Base-by-base conservation (phyloP, 2,888 invertebrate species). In the Heliothis peltigera region DNA sequence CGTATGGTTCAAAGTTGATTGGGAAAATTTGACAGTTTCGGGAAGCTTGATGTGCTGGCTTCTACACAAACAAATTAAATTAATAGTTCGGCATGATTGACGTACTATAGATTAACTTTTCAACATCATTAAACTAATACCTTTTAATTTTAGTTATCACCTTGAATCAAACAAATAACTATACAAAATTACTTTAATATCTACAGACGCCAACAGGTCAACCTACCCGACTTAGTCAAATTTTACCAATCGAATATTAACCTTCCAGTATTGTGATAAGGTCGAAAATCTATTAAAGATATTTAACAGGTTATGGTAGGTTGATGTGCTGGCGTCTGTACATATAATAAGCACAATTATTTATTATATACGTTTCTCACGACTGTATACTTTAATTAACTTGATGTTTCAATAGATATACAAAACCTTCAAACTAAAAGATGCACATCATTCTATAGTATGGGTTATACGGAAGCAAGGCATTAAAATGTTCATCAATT, bases 301-400 rank as follows among this genome's bases (percentile, higher is more conserved):
- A n/a, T n/a, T n/a, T n/a, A n/a, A n/a, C n/a, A n/a, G n/a, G n/a
- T n/a, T n/a, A n/a, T n/a, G n/a, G n/a, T n/a, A n/a, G n/a, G n/a
- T n/a, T n/a, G n/a, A n/a, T n/a, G n/a, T n/a, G n/a, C n/a, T n/a
- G n/a, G n/a, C n/a, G n/a, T n/a, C n/a, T n/a, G n/a, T n/a, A n/a
- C n/a, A n/a, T n/a, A n/a, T n/a, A n/a, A n/a, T n/a, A n/a, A n/a
- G n/a, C 1, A 35, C 32, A 52, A 48, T 47, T 8, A 48, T 12
- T 28, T 7, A 12, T 57, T 7, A 57, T 35, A 65, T 77, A 71
- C 71, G 75, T 54, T 28, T 77, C 62, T 51, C 58, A 64, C 51
- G 39, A 67, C 17, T 8, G 32, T 52, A 1, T 49, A 17, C 18
- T 18, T 10, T 2, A 25, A 51, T 46, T 25, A 39, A 44, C 51